These are phyloP conservation scores for Cacajao melanocephalus DNA, from an alignment of 2,797 vertebrate genomes.

Conservation along the genomic window DNA sequence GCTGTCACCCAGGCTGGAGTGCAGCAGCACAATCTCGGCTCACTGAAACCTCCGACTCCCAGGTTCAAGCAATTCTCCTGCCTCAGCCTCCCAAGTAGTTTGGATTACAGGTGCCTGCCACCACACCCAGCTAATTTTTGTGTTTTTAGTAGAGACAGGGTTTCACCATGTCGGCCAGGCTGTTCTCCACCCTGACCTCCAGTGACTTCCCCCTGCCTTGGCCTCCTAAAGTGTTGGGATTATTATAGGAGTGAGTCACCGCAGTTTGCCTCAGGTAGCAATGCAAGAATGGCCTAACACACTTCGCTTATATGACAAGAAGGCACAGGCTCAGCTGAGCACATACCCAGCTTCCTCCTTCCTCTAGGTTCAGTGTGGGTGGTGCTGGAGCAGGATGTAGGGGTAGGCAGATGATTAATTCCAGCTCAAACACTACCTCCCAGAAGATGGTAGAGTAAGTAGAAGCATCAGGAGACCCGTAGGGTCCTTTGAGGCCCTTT, in stretches of 20 bases:
- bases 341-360: neutral
- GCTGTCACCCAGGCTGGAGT: neutral
- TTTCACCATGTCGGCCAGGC: neutral
- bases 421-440: neutral
- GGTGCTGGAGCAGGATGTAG: neutral
- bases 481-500: no score
- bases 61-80: neutral
- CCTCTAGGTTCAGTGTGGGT: neutral
- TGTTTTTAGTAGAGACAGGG: neutral
- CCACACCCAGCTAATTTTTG: neutral
- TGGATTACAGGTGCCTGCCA: neutral
- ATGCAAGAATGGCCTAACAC: neutral
- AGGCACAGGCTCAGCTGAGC: neutral
- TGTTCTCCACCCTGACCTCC: neutral
- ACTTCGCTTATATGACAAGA: neutral
- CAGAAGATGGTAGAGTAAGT: neutral
- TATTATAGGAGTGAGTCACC: neutral
- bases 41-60: rapidly evolving
- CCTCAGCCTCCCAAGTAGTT: neutral
- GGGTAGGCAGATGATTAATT: neutral
- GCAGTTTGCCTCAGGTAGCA: neutral
- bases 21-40: neutral
- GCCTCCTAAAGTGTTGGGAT: neutral
- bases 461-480: neutral
- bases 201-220: neutral